Percentiles rank a stretch among this genome's conserved stretches.
Evolutionary conservation across 2,888 invertebrate genomes (phyloP).

Genomic region (Diaphora mendica): DNA sequence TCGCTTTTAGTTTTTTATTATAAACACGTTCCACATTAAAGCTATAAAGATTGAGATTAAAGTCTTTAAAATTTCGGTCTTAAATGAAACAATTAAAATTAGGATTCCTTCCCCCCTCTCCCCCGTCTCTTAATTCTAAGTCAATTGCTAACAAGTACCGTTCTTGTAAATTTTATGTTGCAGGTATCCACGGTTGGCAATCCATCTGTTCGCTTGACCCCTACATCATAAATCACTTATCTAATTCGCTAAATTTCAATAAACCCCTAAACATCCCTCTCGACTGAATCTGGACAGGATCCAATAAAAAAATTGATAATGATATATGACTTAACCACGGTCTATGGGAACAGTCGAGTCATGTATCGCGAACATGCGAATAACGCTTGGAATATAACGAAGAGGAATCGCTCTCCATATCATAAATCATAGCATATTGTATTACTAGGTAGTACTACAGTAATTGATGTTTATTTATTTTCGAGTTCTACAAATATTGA

Average conservation of each 20-base stretch:
- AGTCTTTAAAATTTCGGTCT: not conserved
- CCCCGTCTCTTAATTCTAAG: too few species aligned
- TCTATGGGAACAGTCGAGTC: slow-evolving; percentile 61
- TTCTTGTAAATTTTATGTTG: not conserved
- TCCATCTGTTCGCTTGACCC: not conserved
- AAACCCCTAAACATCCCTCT: not conserved
- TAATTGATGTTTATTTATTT: slow-evolving; percentile 23
- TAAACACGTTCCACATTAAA: not conserved
- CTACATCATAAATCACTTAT: not conserved
- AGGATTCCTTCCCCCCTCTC: too few species aligned
- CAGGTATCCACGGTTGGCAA: not conserved
- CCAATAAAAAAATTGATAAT: slow-evolving; percentile 29
- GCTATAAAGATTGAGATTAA: not conserved
- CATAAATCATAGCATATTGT: slow-evolving; percentile 78
- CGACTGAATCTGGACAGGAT: slow-evolving; percentile 19
- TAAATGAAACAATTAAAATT: not conserved
- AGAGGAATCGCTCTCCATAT: slow-evolving; percentile 73
- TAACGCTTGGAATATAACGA: slow-evolving; percentile 72
- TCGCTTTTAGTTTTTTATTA: not conserved
- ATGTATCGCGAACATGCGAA: slow-evolving; percentile 69
- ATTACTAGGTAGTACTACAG: slow-evolving; percentile 60
- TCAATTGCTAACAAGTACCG: not conserved
- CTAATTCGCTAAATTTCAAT: slow-evolving; percentile 1
- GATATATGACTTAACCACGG: slow-evolving; percentile 34
- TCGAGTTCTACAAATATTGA: not conserved